Evolutionary conservation across 2,888 invertebrate genomes (phyloP).

Genomic region (Eumacrocentrus americanus): DNA sequence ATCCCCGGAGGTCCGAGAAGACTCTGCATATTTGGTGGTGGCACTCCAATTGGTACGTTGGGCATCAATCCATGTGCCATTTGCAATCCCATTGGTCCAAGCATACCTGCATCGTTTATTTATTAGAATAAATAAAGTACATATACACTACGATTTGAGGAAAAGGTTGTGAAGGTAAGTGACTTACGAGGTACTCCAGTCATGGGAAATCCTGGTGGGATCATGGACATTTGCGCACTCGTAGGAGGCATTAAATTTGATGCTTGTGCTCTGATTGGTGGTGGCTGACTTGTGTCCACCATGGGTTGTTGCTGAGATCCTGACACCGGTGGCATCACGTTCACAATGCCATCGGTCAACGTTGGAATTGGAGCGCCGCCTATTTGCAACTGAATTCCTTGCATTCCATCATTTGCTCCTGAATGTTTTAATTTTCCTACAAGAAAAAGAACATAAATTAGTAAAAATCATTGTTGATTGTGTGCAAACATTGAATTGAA

Average conservation of each 20-base stretch:
- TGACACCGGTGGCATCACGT: slow-evolving; percentile 47
- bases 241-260: slow-evolving; percentile 60
- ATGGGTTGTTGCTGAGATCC: slow-evolving; percentile 43
- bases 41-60: slow-evolving; percentile 66
- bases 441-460: slow-evolving; percentile 25
- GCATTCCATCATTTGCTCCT: slow-evolving; percentile 35
- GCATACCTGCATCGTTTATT: slow-evolving; percentile 49
- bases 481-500: slow-evolving; percentile 1
- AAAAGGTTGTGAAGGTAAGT: background rate
- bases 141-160: background rate
- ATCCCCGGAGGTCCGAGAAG: slow-evolving; percentile 58
- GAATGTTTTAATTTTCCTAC: slow-evolving; percentile 54
- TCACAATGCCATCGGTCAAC: slow-evolving; percentile 51
- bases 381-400: slow-evolving; percentile 40
- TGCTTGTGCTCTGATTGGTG: slow-evolving; percentile 62
- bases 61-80: slow-evolving; percentile 65
- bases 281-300: slow-evolving; percentile 72
- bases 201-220: slow-evolving; percentile 61
- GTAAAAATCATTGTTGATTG: background rate
- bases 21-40: slow-evolving; percentile 66
- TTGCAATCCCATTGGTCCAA: slow-evolving; percentile 65
- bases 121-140: background rate
- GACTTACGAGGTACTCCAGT: slow-evolving; percentile 61
- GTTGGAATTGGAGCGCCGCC: slow-evolving; percentile 47
- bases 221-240: slow-evolving; percentile 58